phyloP scores from a whole-genome alignment of 2,888 invertebrate genomes.

The Apotomis turbidana region DNA sequence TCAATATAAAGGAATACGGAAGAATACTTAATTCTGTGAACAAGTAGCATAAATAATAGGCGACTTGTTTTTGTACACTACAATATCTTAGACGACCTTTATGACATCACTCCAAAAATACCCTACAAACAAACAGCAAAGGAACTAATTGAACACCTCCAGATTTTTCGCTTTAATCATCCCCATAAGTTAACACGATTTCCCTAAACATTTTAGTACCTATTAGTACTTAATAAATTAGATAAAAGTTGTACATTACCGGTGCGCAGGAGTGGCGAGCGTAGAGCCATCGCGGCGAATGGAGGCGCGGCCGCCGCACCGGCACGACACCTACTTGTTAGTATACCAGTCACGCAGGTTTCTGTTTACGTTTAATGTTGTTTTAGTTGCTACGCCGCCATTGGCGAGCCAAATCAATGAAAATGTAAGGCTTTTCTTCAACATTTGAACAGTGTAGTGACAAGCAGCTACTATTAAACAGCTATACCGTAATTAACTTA shows the following conservation, averaged over 20 bases:
- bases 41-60: background rate
- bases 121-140: background rate
- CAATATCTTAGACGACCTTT: conserved; percentile 8
- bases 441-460: too few species aligned
- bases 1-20: too few species aligned
- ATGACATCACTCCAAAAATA: conserved; percentile 28
- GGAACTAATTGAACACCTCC: background rate
- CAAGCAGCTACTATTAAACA: too few species aligned
- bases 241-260: conserved; percentile 57
- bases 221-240: conserved; percentile 9
- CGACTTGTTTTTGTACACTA: background rate
- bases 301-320: conserved; percentile 57
- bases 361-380: conserved; percentile 56
- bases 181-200: background rate
- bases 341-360: conserved; percentile 72
- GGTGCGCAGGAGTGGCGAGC: conserved; percentile 76
- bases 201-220: too few species aligned
- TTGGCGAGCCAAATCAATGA: background rate
- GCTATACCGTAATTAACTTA: too few species aligned
- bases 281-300: conserved; percentile 76
- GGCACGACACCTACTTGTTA: conserved; percentile 51
- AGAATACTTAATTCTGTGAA: background rate
- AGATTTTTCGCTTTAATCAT: background rate
- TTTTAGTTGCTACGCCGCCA: conserved; percentile 45
- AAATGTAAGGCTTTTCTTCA: too few species aligned